Evolutionary conservation across 2,888 invertebrate species (phyloP), one percentile per base, ranked within the genome.

Genomic region (Calliopum simillimum): DNA sequence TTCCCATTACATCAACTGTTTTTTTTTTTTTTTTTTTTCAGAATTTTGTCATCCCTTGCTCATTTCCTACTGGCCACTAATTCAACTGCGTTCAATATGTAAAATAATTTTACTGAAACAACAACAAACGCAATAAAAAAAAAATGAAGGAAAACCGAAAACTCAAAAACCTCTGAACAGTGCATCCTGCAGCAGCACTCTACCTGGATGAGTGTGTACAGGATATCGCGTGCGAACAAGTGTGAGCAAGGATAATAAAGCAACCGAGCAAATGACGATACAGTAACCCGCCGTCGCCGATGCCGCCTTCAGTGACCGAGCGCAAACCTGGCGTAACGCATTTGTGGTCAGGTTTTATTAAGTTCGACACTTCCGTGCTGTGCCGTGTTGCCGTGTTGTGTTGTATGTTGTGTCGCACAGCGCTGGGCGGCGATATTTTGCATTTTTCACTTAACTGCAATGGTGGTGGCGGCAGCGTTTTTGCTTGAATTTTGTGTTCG

Each of bases 381-480:
- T 23, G n/a, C 19, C 49, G 49, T 16, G n/a, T 8, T 49, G 14
- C 49, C 14, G n/a, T 19, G 11, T 4, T 11, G 49, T 19, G 49
- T 19, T n/a, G n/a, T 19, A 19, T 19, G 49, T 49, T 19, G 49
- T 49, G 49, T 53, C 19, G 53, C 23, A 16, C 53, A 12, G 33
- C n/a, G 44, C 14, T 58, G 51, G 47, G 47, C 68, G 47, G 47
- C 68, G 43, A 51, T 61, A 61, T 68, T 68, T 68, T 68, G 68
- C 59, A 61, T 68, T 62, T 65, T 55, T 62, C 61, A 68, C 55
- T 68, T 68, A 53, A 41, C 33, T 62, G 64, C 66, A 71, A 70
- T 65, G 71, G 71, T n/a, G n/a, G n/a, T n/a, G n/a, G n/a, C n/a
- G n/a, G 74, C 65, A 55, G 68, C 21, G 19, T 16, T 21, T 46